Percentiles rank a stretch among this genome's conserved stretches.
Conservation (phyloP, 2,888 invertebrate species). For the Parnassius glacialis region DNA sequence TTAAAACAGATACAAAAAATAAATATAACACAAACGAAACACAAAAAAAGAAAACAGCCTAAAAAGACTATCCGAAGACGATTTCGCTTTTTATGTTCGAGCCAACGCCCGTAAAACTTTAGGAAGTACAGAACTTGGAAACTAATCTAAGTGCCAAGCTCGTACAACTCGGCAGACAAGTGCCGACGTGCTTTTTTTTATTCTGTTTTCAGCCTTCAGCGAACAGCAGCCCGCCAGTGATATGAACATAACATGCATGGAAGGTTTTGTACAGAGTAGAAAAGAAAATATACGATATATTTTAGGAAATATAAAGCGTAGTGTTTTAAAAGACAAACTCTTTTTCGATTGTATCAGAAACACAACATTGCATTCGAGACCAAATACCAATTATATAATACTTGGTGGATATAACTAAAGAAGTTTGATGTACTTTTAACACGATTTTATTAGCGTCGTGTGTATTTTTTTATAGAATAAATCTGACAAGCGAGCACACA, state of each 20-base stretch:
- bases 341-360: no score
- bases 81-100: slow-evolving; percentile 26
- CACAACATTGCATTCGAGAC: no score
- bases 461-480: no score
- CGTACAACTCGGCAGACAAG: slow-evolving; percentile 73
- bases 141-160: slow-evolving; percentile 73
- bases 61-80: slow-evolving; percentile 27
- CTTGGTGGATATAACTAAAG: no score
- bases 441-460: no score
- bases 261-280: slow-evolving; percentile 43
- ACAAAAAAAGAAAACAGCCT: slow-evolving; percentile 24
- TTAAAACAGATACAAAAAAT: slow-evolving; percentile 7
- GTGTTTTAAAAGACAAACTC: no score
- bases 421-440: no score
- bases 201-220: slow-evolving; percentile 59
- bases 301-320: no score
- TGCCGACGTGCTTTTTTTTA: slow-evolving; percentile 62
- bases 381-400: no score
- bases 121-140: slow-evolving; percentile 50
- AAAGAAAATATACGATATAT: slow-evolving; percentile 3
- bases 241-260: slow-evolving; percentile 78
- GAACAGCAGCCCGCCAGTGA: slow-evolving; percentile 58
- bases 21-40: slow-evolving; percentile 15
- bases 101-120: slow-evolving; percentile 23
- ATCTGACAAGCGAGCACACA: no score